Evolutionary conservation across 2,113 vertebrate species (phyloP), one percentile per base, ranked within the genome.

Genomic region (Aleadryas rufinucha): DNA sequence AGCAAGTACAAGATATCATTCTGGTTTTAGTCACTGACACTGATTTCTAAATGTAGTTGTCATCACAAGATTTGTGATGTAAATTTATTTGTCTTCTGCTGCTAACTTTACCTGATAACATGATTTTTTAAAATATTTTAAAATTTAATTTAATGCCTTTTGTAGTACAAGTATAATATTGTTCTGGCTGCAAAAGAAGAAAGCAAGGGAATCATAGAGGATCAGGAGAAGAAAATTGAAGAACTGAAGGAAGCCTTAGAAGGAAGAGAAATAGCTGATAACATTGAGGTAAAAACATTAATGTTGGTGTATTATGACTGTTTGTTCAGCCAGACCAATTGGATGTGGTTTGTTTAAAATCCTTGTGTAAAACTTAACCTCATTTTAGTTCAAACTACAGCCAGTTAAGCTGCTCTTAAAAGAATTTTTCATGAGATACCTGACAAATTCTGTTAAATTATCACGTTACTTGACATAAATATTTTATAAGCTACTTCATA

Each of bases 281-380:
- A 98, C 45, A 98, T 99, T 54, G 99, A 99, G 98, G 99, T 99
- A 96, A 82, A 93, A 60, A 50, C 26, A 71, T 33, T 37, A n/a
- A 28, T 8, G 17, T 31, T 85, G 42, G 4, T 70, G 3, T 61
- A 10, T 70, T 78, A 4, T 33, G 45, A 26, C 66, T 92, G 47
- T 68, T 92, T 90, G 72, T 71, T 89, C 71, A 82, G 44, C 41
- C 16, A 50, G 30, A 63, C 52, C 53, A 44, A 15, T 45, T 84
- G n/a, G 37, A 23, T 64, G 16, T 74, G 31, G 33, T 41, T 88
- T 84, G 56, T 27, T 87, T 90, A 47, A 88, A 84, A 93, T 24
- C 42, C 31, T 77, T 64, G 10, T 63, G 33, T 82, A 79, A 82
- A 89, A 93, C 9, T 44, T 91, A 65, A 76, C n/a, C 30, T 86